Evolutionary conservation across 2,888 invertebrate genomes (phyloP), one percentile per base, ranked within the genome.

Genomic region (Actias luna): DNA sequence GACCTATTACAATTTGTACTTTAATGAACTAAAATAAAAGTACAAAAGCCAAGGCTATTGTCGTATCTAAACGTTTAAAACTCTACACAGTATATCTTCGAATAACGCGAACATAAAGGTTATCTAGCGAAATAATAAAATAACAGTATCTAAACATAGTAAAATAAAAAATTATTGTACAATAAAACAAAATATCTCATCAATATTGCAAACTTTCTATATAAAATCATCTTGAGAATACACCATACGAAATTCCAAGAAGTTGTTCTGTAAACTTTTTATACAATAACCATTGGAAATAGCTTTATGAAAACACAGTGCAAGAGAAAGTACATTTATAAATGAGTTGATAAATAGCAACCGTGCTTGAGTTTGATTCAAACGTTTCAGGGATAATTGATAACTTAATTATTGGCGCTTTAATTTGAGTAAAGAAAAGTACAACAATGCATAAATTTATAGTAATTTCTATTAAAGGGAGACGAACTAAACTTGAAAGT

Each of bases 131-230:
- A 70, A 68, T 65, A 63, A 69, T 73, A 67, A 63, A 61, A 62
- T 69, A 71, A 72, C 70, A 65, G 72, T 65, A 68, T 70, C 71
- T 68, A 73, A 73, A 63, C 36, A 69, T 22, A 72, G 74, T 68
- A 66, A 70, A 72, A 74, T 69, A 69, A 71, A 75, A 73, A 71
- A 63, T 71, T 70, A 75, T 72, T 67, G 70, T 68, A 72, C 65
- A 62, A 58, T 59, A 55, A 65, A 69, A 74, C 69, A 67, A 69
- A 65, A 67, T 59, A 68, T 60, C 65, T 64, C 65, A 68, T 69
- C 68, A 67, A 69, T 70, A 50, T 69, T 63, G 69, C 67, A 65
- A 70, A 70, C 72, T 76, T 75, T 76, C 75, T 70, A 70, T 72
- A 59, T 59, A 67, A 71, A 69, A 69, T 73, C 50, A 64, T 60